phyloP scores from a whole-genome alignment of 1,140 invertebrate species.

The Belonocnema kinseyi region DNA sequence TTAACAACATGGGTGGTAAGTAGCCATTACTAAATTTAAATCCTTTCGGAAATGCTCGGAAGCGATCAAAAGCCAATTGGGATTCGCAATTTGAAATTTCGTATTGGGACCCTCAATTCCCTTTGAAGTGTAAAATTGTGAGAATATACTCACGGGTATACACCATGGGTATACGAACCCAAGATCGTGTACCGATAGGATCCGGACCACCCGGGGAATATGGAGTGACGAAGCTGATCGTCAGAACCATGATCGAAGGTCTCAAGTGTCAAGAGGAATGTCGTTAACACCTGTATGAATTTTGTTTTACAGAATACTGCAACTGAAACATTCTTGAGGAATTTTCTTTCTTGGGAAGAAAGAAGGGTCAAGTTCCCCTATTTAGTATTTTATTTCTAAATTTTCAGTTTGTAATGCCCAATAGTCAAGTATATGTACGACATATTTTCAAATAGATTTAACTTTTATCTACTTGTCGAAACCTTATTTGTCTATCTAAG shows the following conservation, averaged over 20 bases:
- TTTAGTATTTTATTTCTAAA: conserved; percentile 8
- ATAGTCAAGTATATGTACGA: no score
- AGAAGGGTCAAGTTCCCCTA: neutral
- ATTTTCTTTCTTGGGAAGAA: neutral
- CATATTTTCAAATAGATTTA: no score
- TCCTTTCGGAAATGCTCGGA: conserved; percentile 27
- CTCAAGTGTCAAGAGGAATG: conserved; percentile 19
- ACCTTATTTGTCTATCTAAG: no score
- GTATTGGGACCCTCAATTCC: neutral
- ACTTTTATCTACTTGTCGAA: no score
- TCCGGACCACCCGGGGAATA: conserved; percentile 28
- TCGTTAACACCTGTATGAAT: conserved; percentile 29
- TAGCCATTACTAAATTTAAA: conserved; percentile 2
- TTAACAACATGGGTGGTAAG: conserved; percentile 17
- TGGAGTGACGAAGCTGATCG: conserved; percentile 27
- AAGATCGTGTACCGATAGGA: conserved; percentile 31
- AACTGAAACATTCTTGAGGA: conserved; percentile 24
- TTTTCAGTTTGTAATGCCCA: neutral
- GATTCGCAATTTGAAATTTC: conserved; percentile 20
- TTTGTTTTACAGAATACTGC: conserved; percentile 25
- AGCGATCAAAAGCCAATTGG: neutral
- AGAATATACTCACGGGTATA: neutral
- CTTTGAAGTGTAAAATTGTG: neutral
- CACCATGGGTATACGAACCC: neutral
- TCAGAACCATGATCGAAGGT: conserved; percentile 19